These are phyloP conservation scores for Galerucella pusilla DNA, from an alignment of 2,888 invertebrate genomes.

Conservation along the genomic window DNA sequence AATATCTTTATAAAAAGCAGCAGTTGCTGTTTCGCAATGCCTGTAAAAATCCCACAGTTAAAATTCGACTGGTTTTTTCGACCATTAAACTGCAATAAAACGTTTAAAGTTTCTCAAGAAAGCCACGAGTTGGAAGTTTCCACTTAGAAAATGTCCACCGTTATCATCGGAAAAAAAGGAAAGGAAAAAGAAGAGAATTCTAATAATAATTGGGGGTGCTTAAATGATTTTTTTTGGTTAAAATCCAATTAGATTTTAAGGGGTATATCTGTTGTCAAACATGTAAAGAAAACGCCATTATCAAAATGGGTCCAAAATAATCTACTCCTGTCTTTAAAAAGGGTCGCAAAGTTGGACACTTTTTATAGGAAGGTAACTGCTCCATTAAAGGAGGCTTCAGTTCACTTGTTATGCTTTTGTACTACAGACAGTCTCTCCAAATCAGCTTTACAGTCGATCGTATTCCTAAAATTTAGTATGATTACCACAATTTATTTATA, in stretches of 20 bases:
- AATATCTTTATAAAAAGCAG: conserved; percentile 35
- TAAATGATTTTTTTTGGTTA: conserved; percentile 34
- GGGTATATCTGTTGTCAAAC: not conserved
- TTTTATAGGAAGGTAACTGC: too few species aligned
- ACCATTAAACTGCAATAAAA: conserved; percentile 50
- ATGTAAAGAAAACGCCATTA: too few species aligned
- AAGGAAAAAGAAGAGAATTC: conserved; percentile 40
- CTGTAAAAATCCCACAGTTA: conserved; percentile 41
- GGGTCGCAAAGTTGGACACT: too few species aligned
- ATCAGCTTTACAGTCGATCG: too few species aligned
- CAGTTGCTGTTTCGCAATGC: conserved; percentile 39
- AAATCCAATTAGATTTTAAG: conserved; percentile 41
- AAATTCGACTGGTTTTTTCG: conserved; percentile 45
- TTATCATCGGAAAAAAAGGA: conserved; percentile 46
- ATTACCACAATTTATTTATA: too few species aligned
- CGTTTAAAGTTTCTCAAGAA: conserved; percentile 52
- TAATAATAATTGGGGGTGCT: conserved; percentile 45
- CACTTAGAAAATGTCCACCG: conserved; percentile 51
- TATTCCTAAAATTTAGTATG: too few species aligned
- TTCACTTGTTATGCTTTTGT: too few species aligned
- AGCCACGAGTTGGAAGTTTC: conserved; percentile 50
- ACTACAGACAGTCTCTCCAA: too few species aligned
- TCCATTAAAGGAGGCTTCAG: too few species aligned
- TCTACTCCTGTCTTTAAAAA: too few species aligned
- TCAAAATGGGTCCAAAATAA: too few species aligned